These are phyloP conservation scores for Onychorhynchus coronatus DNA, from an alignment of 2,113 vertebrate species.

Conservation along the genomic window DNA sequence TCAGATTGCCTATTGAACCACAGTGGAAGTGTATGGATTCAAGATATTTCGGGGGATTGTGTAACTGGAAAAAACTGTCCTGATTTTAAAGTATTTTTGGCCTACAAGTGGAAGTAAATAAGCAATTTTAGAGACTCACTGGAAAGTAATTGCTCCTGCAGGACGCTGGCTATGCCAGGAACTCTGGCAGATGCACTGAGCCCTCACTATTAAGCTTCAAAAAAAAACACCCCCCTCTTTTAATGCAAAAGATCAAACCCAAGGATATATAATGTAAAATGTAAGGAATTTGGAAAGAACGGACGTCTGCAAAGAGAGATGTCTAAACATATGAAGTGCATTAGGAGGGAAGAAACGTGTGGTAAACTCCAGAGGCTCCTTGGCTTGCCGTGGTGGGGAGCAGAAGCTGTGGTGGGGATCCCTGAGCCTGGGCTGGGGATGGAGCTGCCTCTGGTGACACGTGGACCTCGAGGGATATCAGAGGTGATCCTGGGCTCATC, in stretches of 20 bases:
- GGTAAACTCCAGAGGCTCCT: not conserved
- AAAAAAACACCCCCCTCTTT: not conserved
- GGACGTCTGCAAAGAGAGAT: not conserved
- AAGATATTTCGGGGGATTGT: slow-evolving; percentile 61
- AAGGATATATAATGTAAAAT: not conserved
- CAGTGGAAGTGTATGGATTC: slow-evolving; percentile 17
- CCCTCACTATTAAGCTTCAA: not conserved
- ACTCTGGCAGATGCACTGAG: slow-evolving; percentile 32
- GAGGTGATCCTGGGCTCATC: not conserved
- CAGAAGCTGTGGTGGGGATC: not conserved
- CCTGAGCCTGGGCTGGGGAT: not conserved
- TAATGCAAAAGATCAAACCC: not conserved
- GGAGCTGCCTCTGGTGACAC: not conserved
- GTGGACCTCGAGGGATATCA: not conserved
- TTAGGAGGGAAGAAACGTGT: not conserved
- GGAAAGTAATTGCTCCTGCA: slow-evolving; percentile 56
- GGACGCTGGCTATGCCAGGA: slow-evolving; percentile 13
- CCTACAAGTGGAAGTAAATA: slow-evolving; percentile 53
- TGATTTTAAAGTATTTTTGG: slow-evolving; percentile 60
- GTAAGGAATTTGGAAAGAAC: not conserved
- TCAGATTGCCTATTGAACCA: not conserved
- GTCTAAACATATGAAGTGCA: not conserved
- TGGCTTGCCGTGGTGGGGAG: not conserved
- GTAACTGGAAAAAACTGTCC: slow-evolving; percentile 63
- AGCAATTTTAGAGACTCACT: slow-evolving; percentile 40